phyloP scores from a whole-genome alignment of 2,888 invertebrate species.

The Holacanthella duospinosa region DNA sequence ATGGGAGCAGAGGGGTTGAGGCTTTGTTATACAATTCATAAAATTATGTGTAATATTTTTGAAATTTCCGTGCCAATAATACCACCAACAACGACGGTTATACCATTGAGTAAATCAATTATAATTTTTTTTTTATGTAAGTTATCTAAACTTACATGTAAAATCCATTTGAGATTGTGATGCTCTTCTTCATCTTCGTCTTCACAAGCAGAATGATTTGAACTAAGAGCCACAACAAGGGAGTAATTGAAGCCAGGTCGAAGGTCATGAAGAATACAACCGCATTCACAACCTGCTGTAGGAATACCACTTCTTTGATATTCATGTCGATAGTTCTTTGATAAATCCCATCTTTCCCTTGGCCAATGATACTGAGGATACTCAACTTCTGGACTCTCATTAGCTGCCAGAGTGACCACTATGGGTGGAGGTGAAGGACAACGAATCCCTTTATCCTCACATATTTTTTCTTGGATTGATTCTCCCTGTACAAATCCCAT shows the following conservation, averaged over 20 bases:
- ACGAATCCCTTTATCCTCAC: slow-evolving; percentile 12
- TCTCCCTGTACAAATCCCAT: slow-evolving; percentile 31
- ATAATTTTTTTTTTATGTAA: no score
- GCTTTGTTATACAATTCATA: background rate
- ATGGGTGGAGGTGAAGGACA: slow-evolving; percentile 19
- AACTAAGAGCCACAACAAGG: slow-evolving; percentile 30
- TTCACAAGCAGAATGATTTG: slow-evolving; percentile 33
- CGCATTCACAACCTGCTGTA: slow-evolving; percentile 32
- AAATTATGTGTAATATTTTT: no score
- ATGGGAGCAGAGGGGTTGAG: no score
- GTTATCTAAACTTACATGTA: slow-evolving; percentile 26
- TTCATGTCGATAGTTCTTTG: background rate
- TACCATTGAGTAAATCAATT: no score
- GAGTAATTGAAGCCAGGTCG: slow-evolving; percentile 31
- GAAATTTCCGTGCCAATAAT: background rate
- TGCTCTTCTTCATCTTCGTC: slow-evolving; percentile 33
- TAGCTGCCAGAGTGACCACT: background rate
- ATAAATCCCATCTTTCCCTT: background rate
- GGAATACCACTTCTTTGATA: slow-evolving; percentile 6
- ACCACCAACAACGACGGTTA: no score
- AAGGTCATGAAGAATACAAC: slow-evolving; percentile 34
- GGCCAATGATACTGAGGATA: slow-evolving; percentile 1
- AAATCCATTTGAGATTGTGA: slow-evolving; percentile 35
- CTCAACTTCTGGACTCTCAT: slow-evolving; percentile 3
- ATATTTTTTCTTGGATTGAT: slow-evolving; percentile 30